Evolutionary conservation across 2,888 invertebrate species (phyloP), one percentile per base, ranked within the genome.

Genomic region (Eristalinus sepulchralis): DNA sequence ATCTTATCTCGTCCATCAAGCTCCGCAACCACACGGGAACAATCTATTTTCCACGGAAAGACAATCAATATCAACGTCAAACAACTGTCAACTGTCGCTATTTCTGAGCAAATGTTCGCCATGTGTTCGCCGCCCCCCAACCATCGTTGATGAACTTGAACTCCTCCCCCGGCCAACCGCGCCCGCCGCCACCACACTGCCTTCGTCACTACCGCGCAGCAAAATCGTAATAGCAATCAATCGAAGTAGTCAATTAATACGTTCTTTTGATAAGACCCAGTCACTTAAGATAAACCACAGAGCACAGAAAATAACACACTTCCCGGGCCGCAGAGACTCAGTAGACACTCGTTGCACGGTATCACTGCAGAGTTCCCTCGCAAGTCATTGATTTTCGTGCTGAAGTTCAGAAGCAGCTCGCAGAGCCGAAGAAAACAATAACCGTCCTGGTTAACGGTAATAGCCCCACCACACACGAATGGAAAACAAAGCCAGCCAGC

Each of bases 241-340:
- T 80, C 67, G 84, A 80, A 80, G 57, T 72, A 77, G 64, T 85
- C 85, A 85, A 82, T 82, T 82, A 85, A 85, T 53, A 60, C 39
- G 57, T 31, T 67, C 68, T 63, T 57, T 13, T 57, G 81, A 85
- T 85, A 85, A 81, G 70, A 70, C 57, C 64, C 17, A 83, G 59
- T 66, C 66, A 85, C 77, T 85, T 70, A 53, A 85, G 84, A 85
- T 85, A 85, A 81, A 64, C 76, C 76, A 11, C 57, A 47, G 72
- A 85, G 76, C 64, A 63, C 68, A 85, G 34, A 62, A 76, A 71
- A 79, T 17, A 17, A 8, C 47, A 13, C 60, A 75, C 75, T 80
- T 79, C 34, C 47, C 22, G 6, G 33, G 24, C 27, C 62, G 17
- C 70, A 71, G 59, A 78, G 71, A 62, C 62, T 64, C 71, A 70